Evolutionary conservation across 2,113 vertebrate genomes (phyloP), one percentile per base, ranked within the genome.

Genomic region (Rhinichthys klamathensis): DNA sequence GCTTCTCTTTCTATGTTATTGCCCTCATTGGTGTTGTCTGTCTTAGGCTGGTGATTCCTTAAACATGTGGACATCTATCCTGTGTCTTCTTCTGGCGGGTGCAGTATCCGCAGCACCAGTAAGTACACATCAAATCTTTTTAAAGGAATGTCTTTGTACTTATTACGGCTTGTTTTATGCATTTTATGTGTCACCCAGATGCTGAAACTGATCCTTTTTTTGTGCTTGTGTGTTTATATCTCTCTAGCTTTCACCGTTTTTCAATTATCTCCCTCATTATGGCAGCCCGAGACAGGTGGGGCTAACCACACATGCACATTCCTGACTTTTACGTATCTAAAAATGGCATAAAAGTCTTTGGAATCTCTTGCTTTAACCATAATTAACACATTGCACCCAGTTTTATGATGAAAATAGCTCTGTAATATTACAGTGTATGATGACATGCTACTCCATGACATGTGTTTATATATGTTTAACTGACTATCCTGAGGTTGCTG

Each of bases 211-310:
- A 75, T 51, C 8, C 30, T n/a, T 32, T 60, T 49, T 35, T 58
- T 58, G 5, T 9, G 32, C 12, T 10, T 41, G 54, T 41, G 16
- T 82, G 35, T 83, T 13, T 73, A 4, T 85, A 9, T 69, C 21
- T 38, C 83, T 23, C 85, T 8, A 80, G 12, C 88, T 87, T 80
- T 30, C 61, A 82, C 90, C 92, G 1, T 84, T 92, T 81, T 93
- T 91, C 84, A 90, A 91, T 85, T 94, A 93, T 90, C 79, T 95
- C 81, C 88, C 91, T 61, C 91, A 94, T 87, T 93, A 90, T 74
- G 90, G 91, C 38, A 87, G 80, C 30, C 69, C 90, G 54, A 91
- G 91, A 58, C 92, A 85, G 32, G 90, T 89, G 74, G 80, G 60
- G 0, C 86, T 85, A n/a, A 78, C 91, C 25, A 38, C 91, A 89